phyloP scores from a whole-genome alignment of 2,888 invertebrate species.

The Sinohyriopsis cumingii region DNA sequence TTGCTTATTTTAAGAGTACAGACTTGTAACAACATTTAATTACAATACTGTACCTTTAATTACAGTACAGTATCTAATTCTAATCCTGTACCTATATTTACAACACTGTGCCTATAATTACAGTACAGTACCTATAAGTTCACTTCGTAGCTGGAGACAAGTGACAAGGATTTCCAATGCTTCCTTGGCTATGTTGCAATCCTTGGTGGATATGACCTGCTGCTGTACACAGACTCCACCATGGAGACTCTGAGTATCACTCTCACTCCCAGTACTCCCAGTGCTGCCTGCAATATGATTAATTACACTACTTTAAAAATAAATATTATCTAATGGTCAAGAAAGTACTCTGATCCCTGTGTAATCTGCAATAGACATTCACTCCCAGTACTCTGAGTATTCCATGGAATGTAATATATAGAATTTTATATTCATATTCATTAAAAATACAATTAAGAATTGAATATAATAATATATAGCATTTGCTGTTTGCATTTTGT shows the following conservation, averaged over 20 bases:
- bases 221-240: constrained; percentile 72
- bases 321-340: constrained; percentile 2
- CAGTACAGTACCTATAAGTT: constrained; percentile 64
- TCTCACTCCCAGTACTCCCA: constrained; percentile 71
- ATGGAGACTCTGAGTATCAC: constrained; percentile 67
- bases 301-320: background rate
- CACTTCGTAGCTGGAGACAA: constrained; percentile 71
- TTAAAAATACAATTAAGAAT: background rate
- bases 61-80: no score
- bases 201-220: constrained; percentile 67
- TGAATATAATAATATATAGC: no score
- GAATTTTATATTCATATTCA: background rate
- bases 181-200: constrained; percentile 72
- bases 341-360: background rate
- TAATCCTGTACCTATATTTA: background rate
- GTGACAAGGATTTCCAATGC: constrained; percentile 73
- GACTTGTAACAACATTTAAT: background rate
- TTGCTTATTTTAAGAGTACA: no score
- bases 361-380: background rate
- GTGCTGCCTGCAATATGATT: constrained; percentile 66
- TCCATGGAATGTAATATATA: background rate
- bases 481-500: no score
- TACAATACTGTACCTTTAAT: background rate
- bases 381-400: background rate
- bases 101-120: background rate